phyloP scores from a whole-genome alignment of 2,888 invertebrate genomes.

The Agrilus mali region DNA sequence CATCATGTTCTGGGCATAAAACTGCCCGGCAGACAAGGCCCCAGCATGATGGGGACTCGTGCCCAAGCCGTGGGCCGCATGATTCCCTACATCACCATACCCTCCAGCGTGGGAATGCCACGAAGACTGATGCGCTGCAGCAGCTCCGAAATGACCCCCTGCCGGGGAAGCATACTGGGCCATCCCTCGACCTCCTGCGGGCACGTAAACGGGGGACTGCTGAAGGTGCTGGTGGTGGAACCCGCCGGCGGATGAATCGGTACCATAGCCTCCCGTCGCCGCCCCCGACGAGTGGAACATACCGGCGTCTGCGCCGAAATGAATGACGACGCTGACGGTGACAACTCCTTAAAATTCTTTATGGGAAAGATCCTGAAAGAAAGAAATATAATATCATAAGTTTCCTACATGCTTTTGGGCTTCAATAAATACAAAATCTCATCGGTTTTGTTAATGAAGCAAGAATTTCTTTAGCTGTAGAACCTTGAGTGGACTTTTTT shows the following conservation, averaged over 20 bases:
- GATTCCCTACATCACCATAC: conserved; percentile 32
- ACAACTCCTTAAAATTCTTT: too few relatives aligned
- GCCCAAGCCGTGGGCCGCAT: conserved; percentile 31
- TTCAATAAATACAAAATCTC: too few relatives aligned
- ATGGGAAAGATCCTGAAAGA: too few relatives aligned
- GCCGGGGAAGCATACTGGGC: conserved; percentile 37
- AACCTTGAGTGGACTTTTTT: too few relatives aligned
- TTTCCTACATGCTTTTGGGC: too few relatives aligned
- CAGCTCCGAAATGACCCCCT: conserved; percentile 25
- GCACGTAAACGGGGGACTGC: conserved; percentile 55
- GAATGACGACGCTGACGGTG: too few relatives aligned
- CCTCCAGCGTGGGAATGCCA: conserved; percentile 26
- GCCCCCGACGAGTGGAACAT: conserved; percentile 33
- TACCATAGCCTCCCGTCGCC: conserved; percentile 26
- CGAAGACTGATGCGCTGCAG: conserved; percentile 22
- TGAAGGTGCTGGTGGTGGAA: conserved; percentile 32
- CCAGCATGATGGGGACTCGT: conserved; percentile 29
- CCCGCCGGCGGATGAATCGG: conserved; percentile 21
- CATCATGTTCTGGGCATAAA: conserved; percentile 72
- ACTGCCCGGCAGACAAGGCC: conserved; percentile 43
- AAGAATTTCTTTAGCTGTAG: too few relatives aligned
- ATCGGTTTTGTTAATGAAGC: too few relatives aligned
- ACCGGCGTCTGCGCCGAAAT: conserved; percentile 6
- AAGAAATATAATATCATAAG: too few relatives aligned
- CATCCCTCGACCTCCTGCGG: conserved; percentile 42